phyloP scores from a whole-genome alignment of 2,888 invertebrate species.

The Anoplius nigerrimus region DNA sequence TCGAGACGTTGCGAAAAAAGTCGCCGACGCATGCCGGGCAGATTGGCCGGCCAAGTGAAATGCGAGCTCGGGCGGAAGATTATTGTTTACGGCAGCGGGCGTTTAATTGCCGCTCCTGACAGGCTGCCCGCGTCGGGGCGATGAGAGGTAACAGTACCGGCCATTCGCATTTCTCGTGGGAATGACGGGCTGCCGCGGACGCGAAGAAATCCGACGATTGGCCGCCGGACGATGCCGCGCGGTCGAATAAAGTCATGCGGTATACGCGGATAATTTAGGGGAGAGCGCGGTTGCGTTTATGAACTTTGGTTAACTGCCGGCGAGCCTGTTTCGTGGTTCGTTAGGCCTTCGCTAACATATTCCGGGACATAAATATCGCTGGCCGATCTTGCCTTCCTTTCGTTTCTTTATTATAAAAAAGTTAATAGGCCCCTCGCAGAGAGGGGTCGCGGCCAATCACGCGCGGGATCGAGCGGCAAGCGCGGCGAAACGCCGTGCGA shows the following conservation, averaged over 20 bases:
- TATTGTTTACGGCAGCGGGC: too few relatives aligned
- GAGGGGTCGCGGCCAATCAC: neutral
- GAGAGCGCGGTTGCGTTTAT: conserved; percentile 10
- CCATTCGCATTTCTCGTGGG: too few relatives aligned
- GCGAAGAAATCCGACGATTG: neutral
- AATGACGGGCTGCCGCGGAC: too few relatives aligned
- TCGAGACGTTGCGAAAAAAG: too few relatives aligned
- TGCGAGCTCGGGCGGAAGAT: too few relatives aligned
- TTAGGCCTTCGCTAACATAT: conserved; percentile 11
- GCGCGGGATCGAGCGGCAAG: too few relatives aligned
- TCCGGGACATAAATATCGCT: conserved; percentile 18
- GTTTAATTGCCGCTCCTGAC: too few relatives aligned
- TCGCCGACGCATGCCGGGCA: too few relatives aligned
- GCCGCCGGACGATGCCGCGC: neutral
- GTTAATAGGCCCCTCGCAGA: neutral
- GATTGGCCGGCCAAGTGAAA: too few relatives aligned
- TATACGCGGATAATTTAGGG: conserved; percentile 17
- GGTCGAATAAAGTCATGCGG: conserved; percentile 14
- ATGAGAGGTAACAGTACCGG: too few relatives aligned
- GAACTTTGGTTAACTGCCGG: conserved; percentile 17
- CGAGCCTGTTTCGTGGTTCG: conserved; percentile 14
- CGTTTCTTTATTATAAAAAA: conserved; percentile 1
- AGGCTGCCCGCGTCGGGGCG: too few relatives aligned
- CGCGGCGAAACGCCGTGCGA: too few relatives aligned
- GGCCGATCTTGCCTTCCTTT: neutral